A percentile compares a stretch with the other conserved stretches of the same genome.
Evolutionary conservation across 2,797 vertebrate genomes (phyloP).

Genomic region (Mus minutoides): DNA sequence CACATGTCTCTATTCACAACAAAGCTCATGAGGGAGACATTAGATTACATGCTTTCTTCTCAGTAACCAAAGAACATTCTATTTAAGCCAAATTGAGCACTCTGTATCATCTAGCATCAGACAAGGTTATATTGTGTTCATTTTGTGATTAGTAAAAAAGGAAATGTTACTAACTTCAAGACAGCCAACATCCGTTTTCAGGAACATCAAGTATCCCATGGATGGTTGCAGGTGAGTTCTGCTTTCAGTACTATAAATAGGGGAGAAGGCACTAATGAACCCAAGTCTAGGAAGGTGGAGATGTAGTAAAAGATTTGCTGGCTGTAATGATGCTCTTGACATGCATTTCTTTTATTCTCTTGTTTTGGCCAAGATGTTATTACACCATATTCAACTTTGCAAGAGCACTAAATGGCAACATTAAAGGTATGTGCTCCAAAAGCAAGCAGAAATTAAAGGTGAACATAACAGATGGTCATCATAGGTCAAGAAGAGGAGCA

Average conservation of each 20-base stretch:
- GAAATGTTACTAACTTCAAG: not conserved
- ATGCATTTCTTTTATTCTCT: not conserved
- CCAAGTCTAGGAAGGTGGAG: not conserved
- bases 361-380: not conserved
- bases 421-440: not conserved
- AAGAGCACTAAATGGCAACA: not conserved
- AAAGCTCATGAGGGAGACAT: not conserved
- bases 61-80: not conserved
- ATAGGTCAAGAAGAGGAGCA: not conserved
- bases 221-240: not conserved
- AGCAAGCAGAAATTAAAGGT: not conserved
- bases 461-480: not conserved
- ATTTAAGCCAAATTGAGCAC: not conserved
- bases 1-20: not conserved
- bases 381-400: not conserved
- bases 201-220: not conserved
- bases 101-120: not conserved
- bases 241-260: not conserved
- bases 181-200: not conserved
- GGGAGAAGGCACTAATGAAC: fast-evolving
- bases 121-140: not conserved
- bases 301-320: not conserved
- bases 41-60: not conserved
- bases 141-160: not conserved
- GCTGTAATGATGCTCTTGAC: not conserved